Evolutionary conservation across 2,113 vertebrate genomes (phyloP), one percentile per base, ranked within the genome.

Genomic region (Stigmatopora nigra): DNA sequence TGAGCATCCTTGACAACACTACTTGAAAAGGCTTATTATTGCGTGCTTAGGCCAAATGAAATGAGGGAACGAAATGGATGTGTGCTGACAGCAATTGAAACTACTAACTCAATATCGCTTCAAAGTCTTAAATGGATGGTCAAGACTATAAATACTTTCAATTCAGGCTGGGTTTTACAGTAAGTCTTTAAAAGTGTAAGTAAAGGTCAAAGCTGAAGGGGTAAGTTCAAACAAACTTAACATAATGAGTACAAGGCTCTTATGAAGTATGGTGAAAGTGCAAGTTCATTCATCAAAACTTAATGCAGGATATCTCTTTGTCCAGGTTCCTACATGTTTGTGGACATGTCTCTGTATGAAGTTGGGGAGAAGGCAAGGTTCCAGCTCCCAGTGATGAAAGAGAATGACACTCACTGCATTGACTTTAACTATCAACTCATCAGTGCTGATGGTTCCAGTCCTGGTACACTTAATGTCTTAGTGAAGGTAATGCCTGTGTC

Each of bases 341-440:
- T 97, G 87, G 94, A 98, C 73, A 91, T 95, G 11, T 95, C 97
- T 22, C 90, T 94, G 85, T 93, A 95, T 0, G 93, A 95, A 52
- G 84, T 90, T 0, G 96, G 96, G 63, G 95, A 98, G 83, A 97
- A 94, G 77, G 93, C 96, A 47, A 88, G 94, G 35, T 93, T 99
- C 35, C 93, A 95, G 83, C 92, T 99, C 71, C 96, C 96, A 0
- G 91, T 94, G 0, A 98, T 99, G 96, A 99, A 98, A 82, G 96
- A 99, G 84, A 99, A 99, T 0, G 97, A 99, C 77, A 99, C 97
- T 3, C 97, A 99, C 81, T 99, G 97, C 66, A 95, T 99, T 0
- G 95, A 98, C 87, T 99, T 99, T 86, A 98, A 93, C 89, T 99
- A 99, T 86, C 89, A 96, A 51, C 87, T 99, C 51, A 92, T 90